Conservation (phyloP, 2,113 vertebrate genomes). For the Anas platyrhynchos region DNA sequence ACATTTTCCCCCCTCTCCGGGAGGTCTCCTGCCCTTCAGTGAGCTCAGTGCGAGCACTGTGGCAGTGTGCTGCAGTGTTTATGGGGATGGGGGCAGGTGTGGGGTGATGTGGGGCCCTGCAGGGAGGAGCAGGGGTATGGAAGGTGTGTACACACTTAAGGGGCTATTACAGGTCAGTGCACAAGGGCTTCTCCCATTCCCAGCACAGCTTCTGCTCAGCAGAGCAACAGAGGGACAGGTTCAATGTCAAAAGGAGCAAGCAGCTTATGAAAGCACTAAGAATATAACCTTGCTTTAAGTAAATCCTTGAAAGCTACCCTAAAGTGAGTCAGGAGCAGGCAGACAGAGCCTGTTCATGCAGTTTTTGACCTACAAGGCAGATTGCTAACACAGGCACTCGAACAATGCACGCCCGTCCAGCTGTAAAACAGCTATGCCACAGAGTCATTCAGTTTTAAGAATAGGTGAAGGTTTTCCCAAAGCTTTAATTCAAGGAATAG, state of each 20-base stretch:
- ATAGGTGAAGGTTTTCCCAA: neutral
- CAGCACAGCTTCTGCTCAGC: neutral
- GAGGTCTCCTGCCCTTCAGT: neutral
- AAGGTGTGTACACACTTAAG: too few relatives aligned
- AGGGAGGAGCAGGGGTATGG: neutral
- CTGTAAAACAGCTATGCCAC: neutral
- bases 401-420: neutral
- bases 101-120: neutral
- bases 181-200: fast-evolving
- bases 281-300: neutral
- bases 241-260: neutral
- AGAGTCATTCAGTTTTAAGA: fast-evolving
- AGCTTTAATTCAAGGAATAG: neutral
- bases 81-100: fast-evolving
- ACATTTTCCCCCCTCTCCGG: neutral
- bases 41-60: neutral
- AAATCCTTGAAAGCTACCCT: neutral
- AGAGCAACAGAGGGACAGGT: neutral
- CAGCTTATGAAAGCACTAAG: neutral
- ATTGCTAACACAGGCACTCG: fast-evolving
- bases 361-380: neutral
- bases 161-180: neutral
- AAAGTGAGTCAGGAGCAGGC: neutral
- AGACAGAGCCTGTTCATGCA: neutral
- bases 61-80: fast-evolving